Evolutionary conservation across 2,888 invertebrate species (phyloP).

Genomic region (Lordiphosa andalusiaca): DNA sequence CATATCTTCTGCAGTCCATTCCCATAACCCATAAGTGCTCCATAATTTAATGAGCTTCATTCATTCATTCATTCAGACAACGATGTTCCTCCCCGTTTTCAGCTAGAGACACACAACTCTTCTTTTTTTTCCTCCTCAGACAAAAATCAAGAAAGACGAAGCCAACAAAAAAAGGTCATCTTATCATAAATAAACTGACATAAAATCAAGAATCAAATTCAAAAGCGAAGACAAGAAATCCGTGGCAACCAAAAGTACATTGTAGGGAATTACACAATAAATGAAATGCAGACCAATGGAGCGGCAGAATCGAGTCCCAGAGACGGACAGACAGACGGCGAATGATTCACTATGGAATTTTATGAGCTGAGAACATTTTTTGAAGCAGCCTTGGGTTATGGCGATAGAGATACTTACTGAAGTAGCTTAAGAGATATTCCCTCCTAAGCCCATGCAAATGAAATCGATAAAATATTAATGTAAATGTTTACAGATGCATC

Average conservation of each 20-base stretch:
- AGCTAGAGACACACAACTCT: slow-evolving; percentile 44
- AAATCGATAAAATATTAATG: slow-evolving; percentile 69
- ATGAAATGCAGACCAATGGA: slow-evolving; percentile 71
- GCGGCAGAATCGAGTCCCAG: slow-evolving; percentile 28
- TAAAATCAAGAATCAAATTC: slow-evolving; percentile 76
- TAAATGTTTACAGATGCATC: slow-evolving; percentile 53
- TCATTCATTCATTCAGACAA: slow-evolving; percentile 58
- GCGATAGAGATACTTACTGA: slow-evolving; percentile 25
- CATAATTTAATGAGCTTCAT: slow-evolving; percentile 73
- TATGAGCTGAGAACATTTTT: slow-evolving; percentile 76
- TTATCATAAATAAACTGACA: slow-evolving; percentile 77
- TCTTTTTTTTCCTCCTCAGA: slow-evolving; percentile 37
- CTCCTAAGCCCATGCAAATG: slow-evolving; percentile 53
- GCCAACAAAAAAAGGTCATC: slow-evolving; percentile 62
- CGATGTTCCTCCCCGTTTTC: slow-evolving; percentile 23
- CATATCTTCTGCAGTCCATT: slow-evolving; percentile 44
- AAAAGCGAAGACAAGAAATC: slow-evolving; percentile 64
- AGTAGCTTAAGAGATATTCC: slow-evolving; percentile 41
- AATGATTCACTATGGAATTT: slow-evolving; percentile 73
- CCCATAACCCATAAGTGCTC: slow-evolving; percentile 46
- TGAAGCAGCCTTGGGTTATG: slow-evolving; percentile 17
- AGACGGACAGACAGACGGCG: slow-evolving; percentile 24
- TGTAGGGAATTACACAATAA: slow-evolving; percentile 71
- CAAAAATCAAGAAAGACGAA: slow-evolving; percentile 30
- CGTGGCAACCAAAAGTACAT: slow-evolving; percentile 68